Conservation (phyloP, 1,140 invertebrate genomes). For the Pseudomyrmex sp. region DNA sequence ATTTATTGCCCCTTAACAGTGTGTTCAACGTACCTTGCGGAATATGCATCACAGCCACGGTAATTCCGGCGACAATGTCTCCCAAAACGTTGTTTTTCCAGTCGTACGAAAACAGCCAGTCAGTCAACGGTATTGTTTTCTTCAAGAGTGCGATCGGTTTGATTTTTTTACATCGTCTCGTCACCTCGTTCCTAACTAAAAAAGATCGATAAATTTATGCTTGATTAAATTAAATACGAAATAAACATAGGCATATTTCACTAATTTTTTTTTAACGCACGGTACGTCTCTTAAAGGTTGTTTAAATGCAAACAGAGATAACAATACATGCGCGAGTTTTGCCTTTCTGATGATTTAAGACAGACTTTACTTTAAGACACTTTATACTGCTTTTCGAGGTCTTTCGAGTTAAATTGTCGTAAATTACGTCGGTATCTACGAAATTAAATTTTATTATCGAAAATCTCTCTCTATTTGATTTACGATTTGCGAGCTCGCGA, state of each 20-base stretch:
- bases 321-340: too few relatives aligned
- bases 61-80: constrained; percentile 88
- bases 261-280: not conserved
- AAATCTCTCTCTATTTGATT: too few relatives aligned
- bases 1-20: too few relatives aligned
- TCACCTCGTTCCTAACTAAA: constrained; percentile 62
- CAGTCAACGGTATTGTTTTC: constrained; percentile 84
- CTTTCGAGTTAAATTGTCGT: not conserved
- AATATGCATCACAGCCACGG: constrained; percentile 92
- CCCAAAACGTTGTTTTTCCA: constrained; percentile 85
- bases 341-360: not conserved
- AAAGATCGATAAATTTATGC: not conserved
- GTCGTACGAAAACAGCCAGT: constrained; percentile 86
- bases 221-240: constrained; percentile 15
- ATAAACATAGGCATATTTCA: not conserved
- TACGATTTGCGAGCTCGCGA: not conserved
- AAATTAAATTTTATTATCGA: not conserved
- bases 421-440: not conserved
- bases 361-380: not conserved
- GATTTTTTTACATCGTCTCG: constrained; percentile 73
- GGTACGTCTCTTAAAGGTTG: not conserved
- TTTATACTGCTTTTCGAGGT: not conserved
- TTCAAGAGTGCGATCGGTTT: constrained; percentile 73
- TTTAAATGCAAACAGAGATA: not conserved
- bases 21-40: constrained; percentile 88